phyloP scores from a whole-genome alignment of 2,797 vertebrate genomes.

The Etheostoma perlongum region DNA sequence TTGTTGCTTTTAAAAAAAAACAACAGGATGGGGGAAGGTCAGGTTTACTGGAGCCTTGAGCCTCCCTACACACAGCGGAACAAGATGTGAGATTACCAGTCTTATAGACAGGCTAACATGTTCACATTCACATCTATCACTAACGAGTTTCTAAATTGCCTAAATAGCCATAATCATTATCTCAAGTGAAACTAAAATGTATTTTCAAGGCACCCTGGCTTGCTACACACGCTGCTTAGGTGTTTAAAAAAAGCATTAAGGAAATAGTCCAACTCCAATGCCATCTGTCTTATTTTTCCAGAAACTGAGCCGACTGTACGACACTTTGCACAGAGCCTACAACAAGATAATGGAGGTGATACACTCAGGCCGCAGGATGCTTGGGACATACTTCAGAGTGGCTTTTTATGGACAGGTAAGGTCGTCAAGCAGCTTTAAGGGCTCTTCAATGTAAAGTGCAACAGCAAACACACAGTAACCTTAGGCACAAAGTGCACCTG shows the following conservation, averaged over 20 bases:
- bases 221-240: background rate
- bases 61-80: background rate
- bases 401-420: slow-evolving; percentile 97
- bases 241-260: slow-evolving; percentile 4
- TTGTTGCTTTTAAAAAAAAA: background rate
- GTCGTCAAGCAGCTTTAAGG: background rate
- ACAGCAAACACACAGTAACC: too few species aligned
- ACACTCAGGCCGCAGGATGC: slow-evolving; percentile 91
- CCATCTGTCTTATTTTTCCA: slow-evolving; percentile 57
- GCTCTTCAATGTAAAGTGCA: background rate
- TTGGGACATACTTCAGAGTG: slow-evolving; percentile 97
- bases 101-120: background rate
- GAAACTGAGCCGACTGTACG: slow-evolving; percentile 96
- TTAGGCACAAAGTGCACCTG: background rate
- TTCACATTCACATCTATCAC: too few species aligned
- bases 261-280: background rate
- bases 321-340: slow-evolving; percentile 95
- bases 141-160: too few species aligned
- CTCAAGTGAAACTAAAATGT: too few species aligned
- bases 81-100: background rate
- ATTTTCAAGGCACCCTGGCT: too few species aligned
- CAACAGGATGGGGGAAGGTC: background rate
- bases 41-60: background rate
- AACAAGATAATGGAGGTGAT: slow-evolving; percentile 96
- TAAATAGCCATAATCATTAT: too few species aligned